Evolutionary conservation across 2,888 invertebrate genomes (phyloP), one percentile per base, ranked within the genome.

Genomic region (Timandra comae): DNA sequence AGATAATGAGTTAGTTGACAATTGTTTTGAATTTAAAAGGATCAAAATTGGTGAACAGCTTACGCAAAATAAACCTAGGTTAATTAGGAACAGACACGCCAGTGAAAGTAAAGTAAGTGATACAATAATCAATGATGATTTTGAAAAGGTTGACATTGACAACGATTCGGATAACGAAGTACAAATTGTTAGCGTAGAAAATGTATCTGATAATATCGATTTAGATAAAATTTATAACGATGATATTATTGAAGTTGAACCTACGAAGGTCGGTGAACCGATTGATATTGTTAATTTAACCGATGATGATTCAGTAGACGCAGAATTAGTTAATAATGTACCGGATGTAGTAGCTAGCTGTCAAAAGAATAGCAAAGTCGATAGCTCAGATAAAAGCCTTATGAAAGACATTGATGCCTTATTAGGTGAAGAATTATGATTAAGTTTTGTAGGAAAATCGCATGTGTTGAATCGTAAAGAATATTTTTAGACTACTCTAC

Each of bases 281-380:
- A 50, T 77, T 12, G 80, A 77, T 35, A 57, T 82, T 2, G 81
- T 82, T 0, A 81, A 85, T 38, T 49, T 81, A 1, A 80, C 82
- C 36, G 80, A 78, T 10, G 79, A 80, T 7, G 75, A 75, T 6
- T 51, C 46, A 43, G 75, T 73, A 21, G 58, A 72, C 0, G 57
- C 58, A 0, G 71, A 68, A 36, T 57, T 79, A 33, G 62, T 55
- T 10, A 77, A 71, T 30, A 81, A 73, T 34, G 75, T 82, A n/a
- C 82, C 82, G 0, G 84, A 85, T 33, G 75, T 82, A 1, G 82
- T 82, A 0, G 84, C 80, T 1, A 84, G 84, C 37, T 82, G 84
- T 59, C 74, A 66, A 4, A 72, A 65, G 41, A 65, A 50, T n/a
- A n/a, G n/a, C n/a, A 11, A 58, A 38, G 23, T 63, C 51, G 47